phyloP scores from a whole-genome alignment of 2,113 vertebrate genomes.

The Sinocyclocheilus anshuiensis region DNA sequence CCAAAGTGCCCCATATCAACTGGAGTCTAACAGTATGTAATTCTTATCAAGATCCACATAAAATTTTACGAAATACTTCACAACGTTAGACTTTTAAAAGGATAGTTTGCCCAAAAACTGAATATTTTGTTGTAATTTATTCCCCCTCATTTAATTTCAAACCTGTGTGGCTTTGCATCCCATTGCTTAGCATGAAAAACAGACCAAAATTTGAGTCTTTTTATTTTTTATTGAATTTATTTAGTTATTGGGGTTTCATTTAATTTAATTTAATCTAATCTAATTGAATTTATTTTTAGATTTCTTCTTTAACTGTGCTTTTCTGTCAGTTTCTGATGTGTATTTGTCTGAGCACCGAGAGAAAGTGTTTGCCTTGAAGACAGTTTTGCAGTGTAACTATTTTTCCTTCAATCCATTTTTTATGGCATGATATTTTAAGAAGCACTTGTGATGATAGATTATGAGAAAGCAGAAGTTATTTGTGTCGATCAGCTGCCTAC shows the following conservation, averaged over 20 bases:
- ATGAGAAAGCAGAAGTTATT: not conserved
- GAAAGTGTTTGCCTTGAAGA: too few species aligned
- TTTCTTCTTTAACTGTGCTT: too few species aligned
- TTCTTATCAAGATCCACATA: not conserved
- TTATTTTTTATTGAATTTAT: too few species aligned
- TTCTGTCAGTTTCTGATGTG: not conserved
- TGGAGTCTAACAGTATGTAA: slow-evolving; percentile 91
- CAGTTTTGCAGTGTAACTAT: not conserved
- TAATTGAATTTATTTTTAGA: too few species aligned
- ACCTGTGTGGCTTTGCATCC: too few species aligned
- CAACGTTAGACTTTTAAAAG: not conserved
- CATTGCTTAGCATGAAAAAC: too few species aligned
- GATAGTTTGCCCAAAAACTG: not conserved
- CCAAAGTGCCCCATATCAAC: slow-evolving; percentile 92
- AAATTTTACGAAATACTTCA: not conserved
- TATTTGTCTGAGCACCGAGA: too few species aligned
- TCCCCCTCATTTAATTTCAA: not conserved
- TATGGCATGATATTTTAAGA: not conserved
- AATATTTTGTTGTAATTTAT: not conserved
- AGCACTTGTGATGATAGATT: not conserved
- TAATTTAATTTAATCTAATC: too few species aligned
- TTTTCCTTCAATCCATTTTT: not conserved
- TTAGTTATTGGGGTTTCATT: too few species aligned
- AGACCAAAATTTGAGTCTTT: too few species aligned
- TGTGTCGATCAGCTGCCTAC: not conserved